Evolutionary conservation across 2,888 invertebrate species (phyloP).

Genomic region (Tinea semifulvella): DNA sequence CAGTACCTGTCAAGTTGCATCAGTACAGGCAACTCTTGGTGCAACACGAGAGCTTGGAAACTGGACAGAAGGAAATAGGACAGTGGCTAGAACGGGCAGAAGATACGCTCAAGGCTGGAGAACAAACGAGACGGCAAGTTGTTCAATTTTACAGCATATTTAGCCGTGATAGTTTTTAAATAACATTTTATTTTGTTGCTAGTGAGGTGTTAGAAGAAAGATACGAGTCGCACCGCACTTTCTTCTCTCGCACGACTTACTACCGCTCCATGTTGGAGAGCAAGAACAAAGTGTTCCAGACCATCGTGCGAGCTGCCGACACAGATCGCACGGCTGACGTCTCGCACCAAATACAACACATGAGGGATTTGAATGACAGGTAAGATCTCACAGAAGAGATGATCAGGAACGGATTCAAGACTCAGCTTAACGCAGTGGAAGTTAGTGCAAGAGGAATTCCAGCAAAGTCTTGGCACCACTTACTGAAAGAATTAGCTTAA

Average conservation of each 20-base stretch:
- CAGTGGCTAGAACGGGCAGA: constrained; percentile 90
- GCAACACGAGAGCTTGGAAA: constrained; percentile 90
- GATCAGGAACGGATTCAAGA: too few relatives aligned
- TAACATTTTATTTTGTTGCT: constrained; percentile 3
- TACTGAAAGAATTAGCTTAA: too few relatives aligned
- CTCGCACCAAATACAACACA: constrained; percentile 72
- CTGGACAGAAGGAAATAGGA: constrained; percentile 85
- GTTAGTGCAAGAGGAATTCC: too few relatives aligned
- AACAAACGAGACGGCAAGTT: constrained; percentile 45
- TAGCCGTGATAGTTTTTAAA: not conserved
- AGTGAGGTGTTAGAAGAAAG: constrained; percentile 79
- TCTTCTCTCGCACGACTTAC: constrained; percentile 89
- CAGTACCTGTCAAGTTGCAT: constrained; percentile 84
- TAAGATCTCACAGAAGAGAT: too few relatives aligned
- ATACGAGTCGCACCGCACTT: constrained; percentile 82
- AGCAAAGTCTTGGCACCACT: too few relatives aligned
- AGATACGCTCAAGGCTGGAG: constrained; percentile 63
- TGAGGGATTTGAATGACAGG: constrained; percentile 84
- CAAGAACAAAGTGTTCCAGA: constrained; percentile 92
- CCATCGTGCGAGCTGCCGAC: constrained; percentile 82
- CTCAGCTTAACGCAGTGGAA: too few relatives aligned
- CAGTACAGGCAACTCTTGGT: constrained; percentile 83
- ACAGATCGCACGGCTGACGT: constrained; percentile 79
- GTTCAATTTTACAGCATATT: not conserved
- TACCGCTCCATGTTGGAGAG: constrained; percentile 95